These are phyloP conservation scores for Metopolophium dirhodum DNA, from an alignment of 1,140 invertebrate species.

Conservation along the genomic window DNA sequence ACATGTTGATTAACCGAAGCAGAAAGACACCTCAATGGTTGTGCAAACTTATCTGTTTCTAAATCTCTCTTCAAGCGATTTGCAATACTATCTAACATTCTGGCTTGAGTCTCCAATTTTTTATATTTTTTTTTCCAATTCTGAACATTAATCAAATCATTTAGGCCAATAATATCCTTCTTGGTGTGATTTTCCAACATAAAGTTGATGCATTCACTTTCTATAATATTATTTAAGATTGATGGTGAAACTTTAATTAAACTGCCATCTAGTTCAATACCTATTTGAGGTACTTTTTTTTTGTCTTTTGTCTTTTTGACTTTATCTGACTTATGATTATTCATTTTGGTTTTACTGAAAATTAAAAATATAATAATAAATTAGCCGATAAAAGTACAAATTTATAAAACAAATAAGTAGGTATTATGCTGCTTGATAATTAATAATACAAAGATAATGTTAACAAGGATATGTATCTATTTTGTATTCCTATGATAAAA, in stretches of 20 bases:
- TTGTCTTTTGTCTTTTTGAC: neutral
- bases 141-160: neutral
- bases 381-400: neutral
- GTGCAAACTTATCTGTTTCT: neutral
- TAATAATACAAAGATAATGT: neutral
- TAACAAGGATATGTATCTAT: neutral
- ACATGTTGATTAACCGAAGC: neutral
- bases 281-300: neutral
- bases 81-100: neutral
- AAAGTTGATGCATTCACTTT: neutral
- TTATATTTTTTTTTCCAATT: neutral
- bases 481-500: neutral
- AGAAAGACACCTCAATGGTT: neutral
- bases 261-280: neutral
- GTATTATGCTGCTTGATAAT: neutral
- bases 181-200: fast-evolving
- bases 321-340: neutral
- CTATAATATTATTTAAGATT: neutral
- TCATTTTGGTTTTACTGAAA: neutral
- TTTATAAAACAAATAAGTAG: neutral
- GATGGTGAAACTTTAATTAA: neutral
- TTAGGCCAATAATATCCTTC: neutral
- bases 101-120: neutral
- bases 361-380: neutral
- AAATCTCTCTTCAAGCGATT: neutral